Conservation (phyloP, 2,797 vertebrate genomes). For the Brachyrhaphis roseni region DNA sequence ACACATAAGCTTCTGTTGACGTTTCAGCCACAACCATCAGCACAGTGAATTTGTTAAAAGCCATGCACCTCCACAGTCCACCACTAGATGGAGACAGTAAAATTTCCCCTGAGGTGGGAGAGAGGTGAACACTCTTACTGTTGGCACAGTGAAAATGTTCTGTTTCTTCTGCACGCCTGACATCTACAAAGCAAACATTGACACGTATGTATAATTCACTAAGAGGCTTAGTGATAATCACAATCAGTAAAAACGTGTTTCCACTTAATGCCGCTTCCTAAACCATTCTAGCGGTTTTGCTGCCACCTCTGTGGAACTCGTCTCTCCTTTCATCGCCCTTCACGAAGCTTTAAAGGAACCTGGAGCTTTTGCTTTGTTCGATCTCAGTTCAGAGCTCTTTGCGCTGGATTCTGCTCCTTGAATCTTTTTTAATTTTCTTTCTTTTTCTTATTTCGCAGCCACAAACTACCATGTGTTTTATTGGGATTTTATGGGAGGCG, state of each 20-base stretch:
- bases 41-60: background rate
- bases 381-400: background rate
- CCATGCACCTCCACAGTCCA: conserved; percentile 11
- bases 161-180: conserved; percentile 3
- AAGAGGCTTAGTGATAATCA: background rate
- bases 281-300: background rate
- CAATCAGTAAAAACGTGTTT: background rate
- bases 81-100: conserved; percentile 69
- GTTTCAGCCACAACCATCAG: conserved; percentile 8
- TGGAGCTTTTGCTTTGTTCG: background rate
- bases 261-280: background rate
- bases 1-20: background rate
- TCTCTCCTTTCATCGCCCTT: background rate
- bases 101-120: conserved; percentile 5
- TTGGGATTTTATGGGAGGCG: too few species aligned
- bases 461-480: background rate
- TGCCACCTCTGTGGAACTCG: background rate
- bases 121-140: background rate
- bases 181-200: conserved; percentile 7
- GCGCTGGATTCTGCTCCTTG: background rate
- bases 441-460: background rate
- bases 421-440: too few species aligned
- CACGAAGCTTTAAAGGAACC: background rate
- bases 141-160: background rate
- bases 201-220: background rate